These are phyloP conservation scores for Lasius platythorax DNA, from an alignment of 2,888 invertebrate genomes.

Conservation along the genomic window DNA sequence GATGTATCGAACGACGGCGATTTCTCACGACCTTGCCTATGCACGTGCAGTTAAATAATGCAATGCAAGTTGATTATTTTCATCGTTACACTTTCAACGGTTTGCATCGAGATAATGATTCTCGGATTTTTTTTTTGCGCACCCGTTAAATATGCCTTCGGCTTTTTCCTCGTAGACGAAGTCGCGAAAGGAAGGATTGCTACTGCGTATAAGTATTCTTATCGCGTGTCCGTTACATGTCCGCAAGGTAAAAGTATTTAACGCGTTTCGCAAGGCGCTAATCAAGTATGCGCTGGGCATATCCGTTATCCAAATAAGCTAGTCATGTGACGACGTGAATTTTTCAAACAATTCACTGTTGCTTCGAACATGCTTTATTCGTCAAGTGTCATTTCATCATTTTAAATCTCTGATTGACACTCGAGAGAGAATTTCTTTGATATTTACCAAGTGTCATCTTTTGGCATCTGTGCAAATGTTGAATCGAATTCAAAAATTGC, in stretches of 20 bases:
- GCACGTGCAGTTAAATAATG: conserved; percentile 9
- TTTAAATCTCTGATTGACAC: conserved; percentile 19
- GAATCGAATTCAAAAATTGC: conserved; percentile 1
- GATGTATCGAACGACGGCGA: background rate
- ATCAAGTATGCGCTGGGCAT: conserved; percentile 58
- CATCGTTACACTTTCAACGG: conserved; percentile 2
- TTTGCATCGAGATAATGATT: background rate
- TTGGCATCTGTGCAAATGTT: background rate
- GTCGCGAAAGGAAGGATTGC: conserved; percentile 1
- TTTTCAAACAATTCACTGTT: conserved; percentile 32
- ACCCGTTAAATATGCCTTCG: background rate
- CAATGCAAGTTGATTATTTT: background rate
- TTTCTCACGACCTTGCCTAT: conserved; percentile 14
- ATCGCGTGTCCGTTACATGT: conserved; percentile 54
- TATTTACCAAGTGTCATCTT: conserved; percentile 12
- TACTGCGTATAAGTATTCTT: conserved; percentile 51
- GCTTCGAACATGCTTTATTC: background rate
- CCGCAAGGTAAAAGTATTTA: conserved; percentile 56
- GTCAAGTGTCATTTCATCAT: background rate
- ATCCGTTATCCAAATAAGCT: conserved; percentile 65
- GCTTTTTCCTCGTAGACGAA: background rate
- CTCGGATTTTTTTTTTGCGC: conserved; percentile 1
- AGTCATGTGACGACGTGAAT: conserved; percentile 40
- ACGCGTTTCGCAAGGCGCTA: conserved; percentile 63
- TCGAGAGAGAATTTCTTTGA: background rate